Base-by-base conservation (phyloP, 2,888 invertebrate species). In the Erebia epiphron region DNA sequence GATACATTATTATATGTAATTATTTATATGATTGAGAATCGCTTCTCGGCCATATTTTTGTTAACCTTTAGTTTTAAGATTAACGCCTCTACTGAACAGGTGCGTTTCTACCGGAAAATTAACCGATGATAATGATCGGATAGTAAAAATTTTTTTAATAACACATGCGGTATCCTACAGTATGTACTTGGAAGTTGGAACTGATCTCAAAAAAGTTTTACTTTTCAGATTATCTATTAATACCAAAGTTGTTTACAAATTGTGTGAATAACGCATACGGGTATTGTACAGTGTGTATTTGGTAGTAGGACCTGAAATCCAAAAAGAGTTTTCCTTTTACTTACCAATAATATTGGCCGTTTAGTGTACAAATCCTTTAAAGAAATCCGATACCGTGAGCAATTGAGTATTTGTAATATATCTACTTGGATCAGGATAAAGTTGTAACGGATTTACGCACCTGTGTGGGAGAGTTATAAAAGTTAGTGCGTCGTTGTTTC, bases 1-100 rank as follows among this genome's bases (percentile, higher is more conserved):
- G 67, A 78, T 75, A 21, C 10, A 35, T n/a, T n/a, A n/a, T n/a
- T 58, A 54, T 46, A 41, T 60, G 13, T 69, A 73, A n/a, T 49
- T 77, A 75, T 76, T 74, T 76, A 68, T 54, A 69, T 68, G 70
- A 75, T 74, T 71, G 74, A 63, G 70, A 67, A 72, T 78, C 78
- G 76, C 73, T 73, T 79, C 68, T 78, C 80, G 80, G 82, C 82
- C 81, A 80, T 82, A 80, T 79, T 77, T 74, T 78, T 74, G 79
- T 78, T 66, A 70, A 76, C 76, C 76, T 79, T 80, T 80, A 78
- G 76, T 79, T 75, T 80, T 79, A 78, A 78, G 70, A 77, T 76
- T 77, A 75, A 41, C 9, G 16, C 16, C 60, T 41, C 16, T 60
- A 16, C 60, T 16, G 10, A 10, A 41, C 60, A 41, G 58, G n/a